Evolutionary conservation across 2,113 vertebrate genomes (phyloP).

Genomic region (Elgaria multicarinata): DNA sequence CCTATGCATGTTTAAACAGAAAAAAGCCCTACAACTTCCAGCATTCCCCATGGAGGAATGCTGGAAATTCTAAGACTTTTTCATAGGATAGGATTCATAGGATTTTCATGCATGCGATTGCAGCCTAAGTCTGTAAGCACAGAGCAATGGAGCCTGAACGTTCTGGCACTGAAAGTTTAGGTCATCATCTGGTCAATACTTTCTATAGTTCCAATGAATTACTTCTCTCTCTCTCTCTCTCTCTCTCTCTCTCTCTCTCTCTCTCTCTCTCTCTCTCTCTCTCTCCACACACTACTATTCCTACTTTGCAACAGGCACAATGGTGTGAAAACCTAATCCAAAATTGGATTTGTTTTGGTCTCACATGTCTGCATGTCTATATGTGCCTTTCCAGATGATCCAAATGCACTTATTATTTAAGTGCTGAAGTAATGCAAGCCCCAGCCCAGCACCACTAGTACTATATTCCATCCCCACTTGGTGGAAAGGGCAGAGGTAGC

Average conservation of each 20-base stretch:
- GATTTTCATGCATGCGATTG: neutral
- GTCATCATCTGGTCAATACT: neutral
- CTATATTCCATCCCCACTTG: neutral
- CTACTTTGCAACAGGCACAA: neutral
- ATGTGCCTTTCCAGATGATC: neutral
- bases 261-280: too few species aligned
- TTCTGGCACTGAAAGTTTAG: neutral
- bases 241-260: too few species aligned
- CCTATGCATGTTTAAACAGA: too few species aligned
- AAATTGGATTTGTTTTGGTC: neutral
- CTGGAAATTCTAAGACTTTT: too few species aligned
- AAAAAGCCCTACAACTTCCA: too few species aligned
- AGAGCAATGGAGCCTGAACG: neutral
- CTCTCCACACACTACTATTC: too few species aligned
- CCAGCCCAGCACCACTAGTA: neutral
- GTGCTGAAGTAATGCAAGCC: neutral
- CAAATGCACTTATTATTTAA: neutral
- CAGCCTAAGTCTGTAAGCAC: slow-evolving; percentile 32
- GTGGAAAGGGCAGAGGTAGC: neutral
- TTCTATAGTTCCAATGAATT: neutral
- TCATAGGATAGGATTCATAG: too few species aligned
- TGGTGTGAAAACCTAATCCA: neutral
- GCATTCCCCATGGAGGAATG: too few species aligned
- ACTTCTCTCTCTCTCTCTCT: neutral
- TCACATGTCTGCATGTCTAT: neutral